Evolutionary conservation across 2,888 invertebrate genomes (phyloP).

Genomic region (Agelastica alni): DNA sequence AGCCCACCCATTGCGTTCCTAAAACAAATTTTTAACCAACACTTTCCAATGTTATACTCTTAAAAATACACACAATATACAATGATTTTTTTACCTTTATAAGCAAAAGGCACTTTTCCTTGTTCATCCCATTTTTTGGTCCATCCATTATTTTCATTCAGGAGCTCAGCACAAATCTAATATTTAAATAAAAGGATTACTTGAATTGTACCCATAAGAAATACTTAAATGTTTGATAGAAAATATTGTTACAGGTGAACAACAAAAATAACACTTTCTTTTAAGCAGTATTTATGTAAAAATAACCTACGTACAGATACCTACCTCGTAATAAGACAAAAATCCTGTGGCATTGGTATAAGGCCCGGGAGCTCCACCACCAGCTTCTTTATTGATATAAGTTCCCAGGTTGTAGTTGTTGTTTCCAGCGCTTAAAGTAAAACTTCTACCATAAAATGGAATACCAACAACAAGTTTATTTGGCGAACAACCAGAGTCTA

Average conservation of each 20-base stretch:
- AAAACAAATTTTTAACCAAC: too few species aligned
- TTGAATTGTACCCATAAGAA: too few species aligned
- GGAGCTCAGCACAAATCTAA: slow-evolving; percentile 78
- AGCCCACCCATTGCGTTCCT: slow-evolving; percentile 88
- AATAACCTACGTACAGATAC: too few species aligned
- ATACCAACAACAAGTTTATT: slow-evolving; percentile 87
- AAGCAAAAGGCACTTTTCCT: slow-evolving; percentile 84
- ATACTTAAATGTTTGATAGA: too few species aligned
- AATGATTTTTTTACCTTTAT: slow-evolving; percentile 67
- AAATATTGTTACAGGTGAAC: too few species aligned
- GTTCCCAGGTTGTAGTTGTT: slow-evolving; percentile 83
- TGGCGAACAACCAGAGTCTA: slow-evolving; percentile 84
- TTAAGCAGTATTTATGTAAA: too few species aligned
- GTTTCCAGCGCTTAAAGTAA: slow-evolving; percentile 79
- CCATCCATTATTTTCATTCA: slow-evolving; percentile 74
- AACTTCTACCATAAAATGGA: slow-evolving; percentile 87
- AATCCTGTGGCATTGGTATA: slow-evolving; percentile 88
- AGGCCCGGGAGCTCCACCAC: slow-evolving; percentile 82
- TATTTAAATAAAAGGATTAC: slow-evolving; percentile 13
- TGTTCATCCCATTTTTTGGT: slow-evolving; percentile 81
- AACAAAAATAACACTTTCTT: too few species aligned
- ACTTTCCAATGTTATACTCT: not conserved
- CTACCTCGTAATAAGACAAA: slow-evolving; percentile 83
- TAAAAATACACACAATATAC: not conserved
- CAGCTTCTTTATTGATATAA: slow-evolving; percentile 88